These are phyloP conservation scores for Theodoxus fluviatilis DNA, from an alignment of 2,888 invertebrate species.

Conservation along the genomic window DNA sequence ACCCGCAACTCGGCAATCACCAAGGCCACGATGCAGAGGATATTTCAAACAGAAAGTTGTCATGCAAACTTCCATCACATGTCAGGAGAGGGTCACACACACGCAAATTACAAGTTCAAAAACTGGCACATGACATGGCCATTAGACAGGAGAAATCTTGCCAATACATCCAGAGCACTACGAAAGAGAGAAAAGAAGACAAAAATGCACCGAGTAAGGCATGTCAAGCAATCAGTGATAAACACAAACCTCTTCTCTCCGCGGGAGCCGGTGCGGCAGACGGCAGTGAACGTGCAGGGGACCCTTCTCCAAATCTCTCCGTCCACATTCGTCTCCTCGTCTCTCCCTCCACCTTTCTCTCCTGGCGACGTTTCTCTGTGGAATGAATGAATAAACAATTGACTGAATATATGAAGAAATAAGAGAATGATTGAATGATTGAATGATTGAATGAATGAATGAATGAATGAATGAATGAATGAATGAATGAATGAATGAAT, in stretches of 20 bases:
- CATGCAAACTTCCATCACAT: not conserved
- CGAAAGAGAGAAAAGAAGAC: not conserved
- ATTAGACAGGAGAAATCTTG: too few relatives aligned
- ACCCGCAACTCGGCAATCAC: too few relatives aligned
- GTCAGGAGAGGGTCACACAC: too few relatives aligned
- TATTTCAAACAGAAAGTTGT: not conserved
- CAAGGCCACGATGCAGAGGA: not conserved
- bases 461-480: too few relatives aligned
- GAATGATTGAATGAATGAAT: too few relatives aligned
- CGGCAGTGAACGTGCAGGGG: constrained; percentile 17
- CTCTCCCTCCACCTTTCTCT: constrained; percentile 75
- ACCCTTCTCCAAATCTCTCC: constrained; percentile 71
- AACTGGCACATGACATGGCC: too few relatives aligned
- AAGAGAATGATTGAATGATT: too few relatives aligned
- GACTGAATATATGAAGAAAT: not conserved
- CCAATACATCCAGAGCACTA: too few relatives aligned
- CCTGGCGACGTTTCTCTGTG: constrained; percentile 63
- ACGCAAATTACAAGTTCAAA: too few relatives aligned
- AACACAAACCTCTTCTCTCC: constrained; percentile 29
- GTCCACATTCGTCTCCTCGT: constrained; percentile 78
- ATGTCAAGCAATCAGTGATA: too few relatives aligned
- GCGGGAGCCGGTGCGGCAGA: constrained; percentile 14
- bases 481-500: too few relatives aligned
- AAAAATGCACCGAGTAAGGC: not conserved
- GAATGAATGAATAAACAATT: not conserved